Conservation (phyloP, 2,888 invertebrate species). For the Erebia aethiops region DNA sequence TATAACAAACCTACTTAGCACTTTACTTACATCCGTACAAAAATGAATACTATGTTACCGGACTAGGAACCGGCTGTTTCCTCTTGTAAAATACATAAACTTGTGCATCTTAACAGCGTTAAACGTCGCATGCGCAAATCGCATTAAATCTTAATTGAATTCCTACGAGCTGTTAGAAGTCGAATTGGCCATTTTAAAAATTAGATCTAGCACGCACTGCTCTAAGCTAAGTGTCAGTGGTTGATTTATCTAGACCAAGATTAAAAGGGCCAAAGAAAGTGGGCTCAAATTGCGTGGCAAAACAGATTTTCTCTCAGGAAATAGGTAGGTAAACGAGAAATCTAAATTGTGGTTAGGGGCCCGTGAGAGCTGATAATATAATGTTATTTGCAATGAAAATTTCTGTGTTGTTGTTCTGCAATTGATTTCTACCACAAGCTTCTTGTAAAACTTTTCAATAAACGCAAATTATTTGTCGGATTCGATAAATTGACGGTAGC, state of each 20-base stretch:
- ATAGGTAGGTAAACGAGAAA: conserved; percentile 12
- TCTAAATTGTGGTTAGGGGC: conserved; percentile 29
- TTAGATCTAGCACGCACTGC: conserved; percentile 75
- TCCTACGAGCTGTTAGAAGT: conserved; percentile 74
- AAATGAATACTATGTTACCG: conserved; percentile 37
- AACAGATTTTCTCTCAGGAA: conserved; percentile 24
- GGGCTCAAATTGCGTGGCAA: conserved; percentile 38
- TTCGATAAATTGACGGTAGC: no score
- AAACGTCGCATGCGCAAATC: conserved; percentile 59
- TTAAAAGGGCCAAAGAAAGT: conserved; percentile 51
- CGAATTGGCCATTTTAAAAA: conserved; percentile 71
- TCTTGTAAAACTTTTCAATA: not conserved
- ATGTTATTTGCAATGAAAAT: conserved; percentile 1
- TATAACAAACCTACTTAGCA: conserved; percentile 19
- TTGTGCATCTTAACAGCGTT: conserved; percentile 36
- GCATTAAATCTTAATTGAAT: conserved; percentile 77
- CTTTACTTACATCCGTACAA: conserved; percentile 25
- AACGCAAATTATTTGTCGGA: not conserved
- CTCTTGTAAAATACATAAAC: conserved; percentile 23
- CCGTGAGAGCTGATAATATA: conserved; percentile 14
- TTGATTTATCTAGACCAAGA: conserved; percentile 46
- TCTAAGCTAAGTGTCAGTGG: conserved; percentile 39
- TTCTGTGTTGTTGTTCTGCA: not conserved
- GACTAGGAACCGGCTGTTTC: conserved; percentile 26
- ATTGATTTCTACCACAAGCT: conserved; percentile 20